Evolutionary conservation across 2,113 vertebrate species (phyloP), one percentile per base, ranked within the genome.

Genomic region (Bucco capensis): DNA sequence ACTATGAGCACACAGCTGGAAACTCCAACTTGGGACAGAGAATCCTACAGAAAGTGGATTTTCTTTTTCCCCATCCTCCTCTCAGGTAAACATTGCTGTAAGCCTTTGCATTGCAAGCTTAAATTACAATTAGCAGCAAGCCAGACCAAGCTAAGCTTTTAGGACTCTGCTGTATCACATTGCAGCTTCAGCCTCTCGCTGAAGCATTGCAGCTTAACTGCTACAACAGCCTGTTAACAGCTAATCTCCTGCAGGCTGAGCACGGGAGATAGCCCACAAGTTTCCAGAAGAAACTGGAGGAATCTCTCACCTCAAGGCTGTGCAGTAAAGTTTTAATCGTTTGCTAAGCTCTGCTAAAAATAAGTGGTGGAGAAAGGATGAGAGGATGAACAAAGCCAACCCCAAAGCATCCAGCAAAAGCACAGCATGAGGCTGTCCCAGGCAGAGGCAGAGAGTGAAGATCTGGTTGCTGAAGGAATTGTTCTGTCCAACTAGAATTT

Each of bases 311-410:
- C 46, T 44, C 66, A 40, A 73, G n/a, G 14, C 57, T 2, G 2
- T 0, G 37, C 4, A 1, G n/a, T 40, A 7, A 76, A 76, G 57
- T 62, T 65, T 71, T 76, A 67, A 87, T 80, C 40, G 2, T 76
- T 76, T 31, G 49, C 86, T 76, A 76, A 80, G 73, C 28, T 3
- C 47, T 56, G 5, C 78, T 87, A 83, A 80, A 94, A 83, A 76
- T 57, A 91, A 82, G 5, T 4, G 0, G 3, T 2, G 25, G 75
- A 33, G 75, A 69, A 69, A 82, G 58, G 80, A 62, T 37, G 21
- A 61, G 47, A 22, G 61, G 12, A n/a, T 1, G 35, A 86, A 51
- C 14, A 37, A 69, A 77, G 46, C 46, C 15, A 14, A 28, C 12
- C 3, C 4, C 27, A 7, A 31, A 67, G 58, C 1, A 30, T 8